phyloP scores from a whole-genome alignment of 1,140 invertebrate species.

The Micrasema minimum region DNA sequence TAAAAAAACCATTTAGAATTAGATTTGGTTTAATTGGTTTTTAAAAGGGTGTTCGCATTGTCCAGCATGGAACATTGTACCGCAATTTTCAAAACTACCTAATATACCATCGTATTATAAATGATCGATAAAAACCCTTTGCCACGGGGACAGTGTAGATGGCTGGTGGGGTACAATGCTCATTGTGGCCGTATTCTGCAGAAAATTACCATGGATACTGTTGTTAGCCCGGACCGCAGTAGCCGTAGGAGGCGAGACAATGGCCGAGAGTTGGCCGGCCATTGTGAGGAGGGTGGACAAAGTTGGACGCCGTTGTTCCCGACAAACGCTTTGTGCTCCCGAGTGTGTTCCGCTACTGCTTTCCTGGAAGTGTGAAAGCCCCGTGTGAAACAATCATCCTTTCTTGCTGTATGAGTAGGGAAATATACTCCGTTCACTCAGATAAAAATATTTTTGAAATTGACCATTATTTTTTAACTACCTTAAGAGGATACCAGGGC shows the following conservation, averaged over 20 bases:
- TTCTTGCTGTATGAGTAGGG: constrained; percentile 15
- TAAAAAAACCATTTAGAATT: no score
- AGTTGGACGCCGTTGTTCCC: constrained; percentile 34
- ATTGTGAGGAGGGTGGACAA: constrained; percentile 45
- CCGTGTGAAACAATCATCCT: constrained; percentile 41
- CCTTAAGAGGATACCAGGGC: no score
- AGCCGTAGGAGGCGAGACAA: neutral
- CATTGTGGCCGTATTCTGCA: constrained; percentile 35
- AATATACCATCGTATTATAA: constrained; percentile 26
- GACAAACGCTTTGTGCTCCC: constrained; percentile 32
- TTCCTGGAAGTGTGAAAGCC: constrained; percentile 45
- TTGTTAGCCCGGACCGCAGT: neutral
- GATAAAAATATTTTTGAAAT: no score
- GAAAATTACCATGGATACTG: constrained; percentile 42
- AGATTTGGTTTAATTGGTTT: no score
- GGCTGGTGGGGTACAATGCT: constrained; percentile 31
- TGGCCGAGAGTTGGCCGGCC: constrained; percentile 25
- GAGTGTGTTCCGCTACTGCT: constrained; percentile 34
- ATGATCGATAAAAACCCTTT: constrained; percentile 26
- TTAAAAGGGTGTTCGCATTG: no score
- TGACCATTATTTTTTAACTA: no score
- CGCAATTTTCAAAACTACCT: no score
- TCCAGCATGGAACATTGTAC: no score
- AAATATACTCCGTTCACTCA: no score
- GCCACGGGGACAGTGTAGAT: constrained; percentile 8